Base-by-base conservation (phyloP, 2,113 vertebrate species). In the Syrrhaptes paradoxus region DNA sequence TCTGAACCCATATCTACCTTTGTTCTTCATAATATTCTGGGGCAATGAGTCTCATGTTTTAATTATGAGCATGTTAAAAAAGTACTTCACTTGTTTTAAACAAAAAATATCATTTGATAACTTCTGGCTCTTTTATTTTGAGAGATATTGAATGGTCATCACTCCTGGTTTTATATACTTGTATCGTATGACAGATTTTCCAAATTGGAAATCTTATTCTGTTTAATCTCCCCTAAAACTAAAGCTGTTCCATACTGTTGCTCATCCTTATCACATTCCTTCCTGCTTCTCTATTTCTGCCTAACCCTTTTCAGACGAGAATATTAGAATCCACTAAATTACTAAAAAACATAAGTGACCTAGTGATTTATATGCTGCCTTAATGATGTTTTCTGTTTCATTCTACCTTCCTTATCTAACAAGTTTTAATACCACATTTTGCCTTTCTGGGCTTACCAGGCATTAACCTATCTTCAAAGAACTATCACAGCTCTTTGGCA, bases 141-240 rank as follows among this genome's bases (percentile, higher is more conserved):
- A 96, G 75, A 90, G 18, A 21, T 84, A 88, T 83, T 61, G 63
- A 90, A 58, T 45, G 20, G 86, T 70, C 32, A 66, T 48, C 34
- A 36, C 5, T 76, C 24, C 25, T 73, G 68, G 73, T 89, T 88
- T 90, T 76, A 66, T 49, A 52, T 57, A 48, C 29, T 92, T 83
- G 41, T 52, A 68, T 24, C 11, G 16, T 58, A 73, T n/a, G 54
- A 83, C 13, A 80, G 19, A 5, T 84, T 84, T 89, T 86, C 46
- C 21, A 57, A 80, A 73, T 16, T 86, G 31, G 10, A 77, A 83
- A 6, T 52, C 59, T 92, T 88, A 52, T 13, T 88, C 41, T 68
- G 9, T 76, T 92, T 79, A 83, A 92, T 86, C 63, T 92, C 34
- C 38, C 62, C 73, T 92, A 65, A 95, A 90, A 90, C 36, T 52